Conservation (phyloP, 2,888 invertebrate genomes). For the Mimumesa dahlbomi region DNA sequence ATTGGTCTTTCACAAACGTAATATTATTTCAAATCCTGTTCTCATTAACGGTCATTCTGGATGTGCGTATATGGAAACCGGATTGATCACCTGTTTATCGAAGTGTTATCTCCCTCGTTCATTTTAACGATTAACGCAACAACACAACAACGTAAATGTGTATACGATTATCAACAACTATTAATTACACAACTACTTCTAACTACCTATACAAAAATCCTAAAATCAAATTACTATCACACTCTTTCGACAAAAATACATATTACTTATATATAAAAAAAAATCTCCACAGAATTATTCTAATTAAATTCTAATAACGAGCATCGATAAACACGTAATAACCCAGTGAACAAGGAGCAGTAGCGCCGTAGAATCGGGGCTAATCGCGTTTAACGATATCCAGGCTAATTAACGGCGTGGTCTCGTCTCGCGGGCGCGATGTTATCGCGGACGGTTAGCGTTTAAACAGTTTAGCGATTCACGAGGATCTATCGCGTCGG, state of each 20-base stretch:
- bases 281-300: no score
- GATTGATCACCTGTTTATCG: slow-evolving; percentile 34
- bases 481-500: slow-evolving; percentile 53
- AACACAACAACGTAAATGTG: no score
- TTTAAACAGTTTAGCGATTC: slow-evolving; percentile 58
- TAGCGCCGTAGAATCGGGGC: slow-evolving; percentile 8
- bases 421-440: slow-evolving; percentile 33
- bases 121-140: no score
- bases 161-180: no score
- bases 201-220: no score
- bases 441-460: slow-evolving; percentile 43
- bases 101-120: no score
- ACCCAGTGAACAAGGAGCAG: neutral
- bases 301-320: no score
- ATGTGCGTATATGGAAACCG: slow-evolving; percentile 1
- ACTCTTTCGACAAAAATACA: no score
- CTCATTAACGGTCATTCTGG: slow-evolving; percentile 2
- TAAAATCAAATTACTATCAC: no score
- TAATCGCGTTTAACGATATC: slow-evolving; percentile 31
- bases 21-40: slow-evolving; percentile 8
- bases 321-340: neutral
- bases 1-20: neutral
- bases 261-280: no score
- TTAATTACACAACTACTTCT: no score
- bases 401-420: slow-evolving; percentile 42